Base-by-base conservation (phyloP, 2,113 vertebrate genomes). In the Phalacrocorax brasilianus region DNA sequence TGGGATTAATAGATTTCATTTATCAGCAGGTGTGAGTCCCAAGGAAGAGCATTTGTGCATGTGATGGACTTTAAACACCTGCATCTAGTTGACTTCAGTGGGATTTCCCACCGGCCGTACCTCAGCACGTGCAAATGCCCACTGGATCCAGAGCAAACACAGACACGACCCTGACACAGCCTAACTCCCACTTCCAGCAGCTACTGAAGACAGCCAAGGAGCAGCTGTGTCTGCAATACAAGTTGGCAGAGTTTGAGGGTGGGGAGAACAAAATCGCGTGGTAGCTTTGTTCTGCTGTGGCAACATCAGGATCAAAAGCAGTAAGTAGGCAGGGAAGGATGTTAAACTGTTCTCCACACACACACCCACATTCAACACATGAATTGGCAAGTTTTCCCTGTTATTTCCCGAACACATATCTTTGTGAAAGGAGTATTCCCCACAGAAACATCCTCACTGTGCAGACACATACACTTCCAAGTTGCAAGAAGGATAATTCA, bases 241-340 rank as follows among this genome's bases (percentile, higher is more conserved):
- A 59, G 13, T 28, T 65, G 40, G 14, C 65, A 90, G 75, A 82
- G 24, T 81, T 49, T 4, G 2, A 40, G 8, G 10, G 6, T 40
- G 62, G 38, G 44, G 26, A 90, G 58, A 82, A 27, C 6, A 52
- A 82, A 85, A 65, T 12, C 3, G 12, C 0, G 0, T 2, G 0
- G 16, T 62, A 21, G 14, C 10, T 79, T 85, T 67, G 6, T 20
- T 80, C 40, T 91, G 14, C 71, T 73, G 35, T 30, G 50, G 23
- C 38, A 85, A 52, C 44, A 40, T 14, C 42, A 79, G 50, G 62
- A 65, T 38, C 0, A 2, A 71, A 67, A 91, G 63, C 74, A 66
- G n/a, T 32, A 35, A 55, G 35, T 11, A 82, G 44, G 13, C 53
- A 76, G 45, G 50, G 50, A 86, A 56, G 30, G 30, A 52, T 56